Evolutionary conservation across 2,113 vertebrate species (phyloP).

Genomic region (Pituophis catenifer): DNA sequence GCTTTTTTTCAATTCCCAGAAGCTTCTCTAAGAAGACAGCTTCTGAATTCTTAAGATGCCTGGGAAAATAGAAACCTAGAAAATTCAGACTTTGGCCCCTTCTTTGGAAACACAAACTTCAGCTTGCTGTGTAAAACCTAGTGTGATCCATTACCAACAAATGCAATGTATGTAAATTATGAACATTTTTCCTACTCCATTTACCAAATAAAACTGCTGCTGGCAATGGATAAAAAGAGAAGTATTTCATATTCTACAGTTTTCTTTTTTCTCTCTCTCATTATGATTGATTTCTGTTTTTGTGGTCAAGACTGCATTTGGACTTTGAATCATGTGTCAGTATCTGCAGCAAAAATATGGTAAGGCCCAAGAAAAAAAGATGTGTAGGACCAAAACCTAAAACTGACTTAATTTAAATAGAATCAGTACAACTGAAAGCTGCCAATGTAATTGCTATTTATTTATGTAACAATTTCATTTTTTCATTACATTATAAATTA

Average conservation of each 20-base stretch:
- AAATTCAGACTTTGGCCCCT: neutral
- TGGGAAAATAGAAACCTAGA: neutral
- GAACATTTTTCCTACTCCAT: neutral
- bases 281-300: neutral
- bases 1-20: neutral
- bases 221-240: neutral
- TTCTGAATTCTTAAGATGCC: neutral
- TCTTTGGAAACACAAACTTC: neutral
- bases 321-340: neutral
- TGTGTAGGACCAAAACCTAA: neutral
- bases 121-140: neutral
- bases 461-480: neutral
- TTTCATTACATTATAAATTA: neutral
- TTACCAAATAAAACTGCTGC: neutral
- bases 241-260: neutral
- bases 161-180: neutral
- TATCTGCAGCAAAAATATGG: neutral
- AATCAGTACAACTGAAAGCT: neutral
- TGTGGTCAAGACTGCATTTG: neutral
- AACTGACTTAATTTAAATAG: neutral
- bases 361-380: neutral
- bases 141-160: neutral
- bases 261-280: neutral
- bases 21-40: neutral
- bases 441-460: neutral